A percentile compares a stretch with the other conserved stretches of the same genome.
phyloP scores from a whole-genome alignment of 2,113 vertebrate genomes.

The Periophthalmus modestus region DNA sequence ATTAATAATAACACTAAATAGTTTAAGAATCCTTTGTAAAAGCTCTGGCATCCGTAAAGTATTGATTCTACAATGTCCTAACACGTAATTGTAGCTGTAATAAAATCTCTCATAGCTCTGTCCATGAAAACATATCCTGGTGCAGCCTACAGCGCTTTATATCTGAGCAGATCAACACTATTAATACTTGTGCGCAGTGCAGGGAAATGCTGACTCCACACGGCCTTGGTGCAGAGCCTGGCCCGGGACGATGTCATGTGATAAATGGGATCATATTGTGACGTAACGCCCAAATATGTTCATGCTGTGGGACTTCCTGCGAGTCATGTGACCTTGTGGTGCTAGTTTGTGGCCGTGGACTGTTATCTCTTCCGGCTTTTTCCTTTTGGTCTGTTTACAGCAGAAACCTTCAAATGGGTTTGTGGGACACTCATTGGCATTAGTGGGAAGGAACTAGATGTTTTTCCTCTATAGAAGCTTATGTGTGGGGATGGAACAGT shows the following conservation, averaged over 20 bases:
- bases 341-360: slow-evolving; percentile 8
- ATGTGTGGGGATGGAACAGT: no score
- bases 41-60: background rate
- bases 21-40: background rate
- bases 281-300: slow-evolving; percentile 43
- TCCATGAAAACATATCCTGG: background rate
- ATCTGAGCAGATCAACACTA: slow-evolving; percentile 52
- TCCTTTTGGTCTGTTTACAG: slow-evolving; percentile 18
- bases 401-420: slow-evolving; percentile 2
- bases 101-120: slow-evolving; percentile 8
- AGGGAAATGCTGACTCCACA: slow-evolving; percentile 51
- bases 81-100: background rate
- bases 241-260: slow-evolving; percentile 39
- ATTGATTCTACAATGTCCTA: background rate
- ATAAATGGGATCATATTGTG: slow-evolving; percentile 24
- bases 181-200: slow-evolving; percentile 39
- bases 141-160: slow-evolving; percentile 16
- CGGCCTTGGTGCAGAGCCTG: slow-evolving; percentile 39
- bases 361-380: slow-evolving; percentile 59
- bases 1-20: background rate
- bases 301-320: slow-evolving; percentile 49
- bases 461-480: background rate
- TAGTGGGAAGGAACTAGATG: background rate
- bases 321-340: slow-evolving; percentile 19
- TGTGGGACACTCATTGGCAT: slow-evolving; percentile 8